A percentile compares a stretch with the other conserved stretches of the same genome.
Evolutionary conservation across 2,888 invertebrate genomes (phyloP).

Genomic region (Ophraella communa): DNA sequence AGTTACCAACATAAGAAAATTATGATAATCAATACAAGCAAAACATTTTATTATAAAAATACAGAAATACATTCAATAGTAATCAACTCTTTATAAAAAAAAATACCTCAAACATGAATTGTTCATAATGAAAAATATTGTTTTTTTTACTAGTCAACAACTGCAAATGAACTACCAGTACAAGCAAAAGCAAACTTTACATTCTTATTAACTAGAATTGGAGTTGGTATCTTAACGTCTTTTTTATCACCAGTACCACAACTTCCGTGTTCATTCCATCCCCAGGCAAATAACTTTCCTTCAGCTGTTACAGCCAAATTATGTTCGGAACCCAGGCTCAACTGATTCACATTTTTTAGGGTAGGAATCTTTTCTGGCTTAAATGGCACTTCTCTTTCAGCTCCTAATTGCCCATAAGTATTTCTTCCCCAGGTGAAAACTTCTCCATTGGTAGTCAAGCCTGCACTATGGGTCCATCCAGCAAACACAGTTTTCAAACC

Average conservation of each 20-base stretch:
- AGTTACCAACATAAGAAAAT: conserved; percentile 22
- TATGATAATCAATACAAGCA: conserved; percentile 41
- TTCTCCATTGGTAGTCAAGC: conserved; percentile 67
- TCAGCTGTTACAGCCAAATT: conserved; percentile 72
- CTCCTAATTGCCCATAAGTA: conserved; percentile 79
- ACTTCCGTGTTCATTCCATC: conserved; percentile 91
- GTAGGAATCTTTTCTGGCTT: conserved; percentile 61
- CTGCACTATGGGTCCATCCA: conserved; percentile 82
- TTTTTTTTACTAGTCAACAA: conserved; percentile 56
- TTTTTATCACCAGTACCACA: conserved; percentile 71
- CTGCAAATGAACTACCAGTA: conserved; percentile 63
- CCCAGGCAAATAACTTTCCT: conserved; percentile 78
- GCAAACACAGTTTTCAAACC: conserved; percentile 66
- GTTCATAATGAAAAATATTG: conserved; percentile 39
- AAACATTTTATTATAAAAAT: conserved; percentile 50
- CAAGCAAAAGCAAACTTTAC: conserved; percentile 60
- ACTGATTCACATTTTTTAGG: conserved; percentile 62
- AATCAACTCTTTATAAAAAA: conserved; percentile 52
- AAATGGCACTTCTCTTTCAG: conserved; percentile 59
- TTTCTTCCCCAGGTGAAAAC: conserved; percentile 83
- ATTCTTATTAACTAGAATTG: conserved; percentile 54
- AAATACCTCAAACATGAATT: conserved; percentile 55
- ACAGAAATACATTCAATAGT: conserved; percentile 45
- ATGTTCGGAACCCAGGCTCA: conserved; percentile 81
- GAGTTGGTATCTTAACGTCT: conserved; percentile 60